These are phyloP conservation scores for Heliconius hortense DNA, from an alignment of 2,888 invertebrate genomes.

Conservation along the genomic window DNA sequence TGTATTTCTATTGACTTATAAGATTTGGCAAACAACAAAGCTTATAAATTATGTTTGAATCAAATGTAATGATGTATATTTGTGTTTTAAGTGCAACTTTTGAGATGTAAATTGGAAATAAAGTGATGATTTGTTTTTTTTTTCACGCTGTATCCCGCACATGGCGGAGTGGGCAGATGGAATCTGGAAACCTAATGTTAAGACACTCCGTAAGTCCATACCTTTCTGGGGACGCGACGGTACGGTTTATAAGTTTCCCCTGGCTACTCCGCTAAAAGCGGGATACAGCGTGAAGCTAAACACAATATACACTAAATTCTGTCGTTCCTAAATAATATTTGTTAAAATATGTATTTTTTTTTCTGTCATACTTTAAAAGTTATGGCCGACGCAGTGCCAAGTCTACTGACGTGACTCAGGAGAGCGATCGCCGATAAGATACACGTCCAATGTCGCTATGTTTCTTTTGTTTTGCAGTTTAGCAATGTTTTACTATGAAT, in stretches of 20 bases:
- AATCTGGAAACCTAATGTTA: too few species aligned
- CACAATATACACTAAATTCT: too few species aligned
- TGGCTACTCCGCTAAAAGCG: too few species aligned
- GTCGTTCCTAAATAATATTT: too few species aligned
- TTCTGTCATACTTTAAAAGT: slow-evolving; percentile 11
- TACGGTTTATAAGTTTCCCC: too few species aligned
- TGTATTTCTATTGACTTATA: slow-evolving; percentile 16
- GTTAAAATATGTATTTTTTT: too few species aligned
- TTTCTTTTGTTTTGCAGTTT: slow-evolving; percentile 22
- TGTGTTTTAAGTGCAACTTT: background rate
- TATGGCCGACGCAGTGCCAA: slow-evolving; percentile 16
- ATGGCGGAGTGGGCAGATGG: too few species aligned
- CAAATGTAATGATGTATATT: background rate
- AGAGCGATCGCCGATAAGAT: slow-evolving; percentile 31
- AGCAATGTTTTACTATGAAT: slow-evolving; percentile 18
- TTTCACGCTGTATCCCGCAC: too few species aligned
- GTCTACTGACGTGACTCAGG: slow-evolving; percentile 27
- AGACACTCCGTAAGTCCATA: too few species aligned
- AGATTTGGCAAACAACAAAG: slow-evolving; percentile 12
- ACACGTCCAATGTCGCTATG: slow-evolving; percentile 13
- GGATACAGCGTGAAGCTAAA: too few species aligned
- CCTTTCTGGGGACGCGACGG: too few species aligned
- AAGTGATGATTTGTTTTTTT: too few species aligned
- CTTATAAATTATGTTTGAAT: background rate
- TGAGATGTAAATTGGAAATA: background rate